Conservation (phyloP, 2,797 vertebrate species). For the Thamnophis elegans region DNA sequence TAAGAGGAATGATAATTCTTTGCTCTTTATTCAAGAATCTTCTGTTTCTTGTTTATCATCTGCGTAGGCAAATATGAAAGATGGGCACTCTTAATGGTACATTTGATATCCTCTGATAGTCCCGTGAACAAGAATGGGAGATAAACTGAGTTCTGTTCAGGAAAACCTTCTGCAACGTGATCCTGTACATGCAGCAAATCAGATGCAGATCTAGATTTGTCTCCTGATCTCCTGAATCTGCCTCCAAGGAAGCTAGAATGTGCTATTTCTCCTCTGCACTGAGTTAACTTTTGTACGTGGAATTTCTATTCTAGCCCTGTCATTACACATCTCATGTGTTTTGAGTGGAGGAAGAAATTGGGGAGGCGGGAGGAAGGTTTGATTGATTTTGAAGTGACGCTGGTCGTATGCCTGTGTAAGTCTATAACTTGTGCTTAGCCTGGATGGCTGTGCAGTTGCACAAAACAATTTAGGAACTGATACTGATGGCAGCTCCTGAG, state of each 20-base stretch:
- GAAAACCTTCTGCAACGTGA: neutral
- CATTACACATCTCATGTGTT: neutral
- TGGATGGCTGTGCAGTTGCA: neutral
- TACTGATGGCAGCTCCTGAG: neutral
- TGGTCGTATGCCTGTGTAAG: neutral
- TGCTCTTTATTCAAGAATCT: neutral
- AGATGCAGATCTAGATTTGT: neutral
- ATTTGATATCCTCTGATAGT: neutral
- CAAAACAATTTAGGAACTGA: neutral
- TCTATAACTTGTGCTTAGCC: neutral
- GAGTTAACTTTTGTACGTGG: neutral
- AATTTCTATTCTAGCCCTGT: neutral
- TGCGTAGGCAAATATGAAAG: neutral
- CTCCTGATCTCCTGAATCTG: neutral
- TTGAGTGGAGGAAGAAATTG: neutral
- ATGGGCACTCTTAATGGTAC: neutral
- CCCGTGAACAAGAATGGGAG: neutral
- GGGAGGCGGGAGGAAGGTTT: neutral
- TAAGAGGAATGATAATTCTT: neutral
- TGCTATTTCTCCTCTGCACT: neutral
- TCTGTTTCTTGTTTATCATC: neutral
- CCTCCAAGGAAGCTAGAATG: neutral
- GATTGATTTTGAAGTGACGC: neutral
- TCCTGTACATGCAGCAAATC: neutral
- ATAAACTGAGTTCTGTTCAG: neutral